Evolutionary conservation across 2,888 invertebrate species (phyloP).

Genomic region (Polyommatus iphigenia): DNA sequence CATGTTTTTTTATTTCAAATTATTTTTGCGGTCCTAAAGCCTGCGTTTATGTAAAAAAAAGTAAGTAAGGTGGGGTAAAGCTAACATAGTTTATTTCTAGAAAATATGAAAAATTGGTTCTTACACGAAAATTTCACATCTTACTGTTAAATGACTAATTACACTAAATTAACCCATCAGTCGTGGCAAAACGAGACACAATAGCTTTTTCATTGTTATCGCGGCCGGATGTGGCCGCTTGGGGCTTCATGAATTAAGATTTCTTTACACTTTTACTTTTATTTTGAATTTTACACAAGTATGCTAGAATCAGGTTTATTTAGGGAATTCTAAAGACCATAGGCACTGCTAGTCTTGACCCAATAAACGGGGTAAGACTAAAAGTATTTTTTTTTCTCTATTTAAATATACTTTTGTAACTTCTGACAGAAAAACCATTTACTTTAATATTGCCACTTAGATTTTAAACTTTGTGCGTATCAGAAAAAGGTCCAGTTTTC

Average conservation of each 20-base stretch:
- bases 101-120: neutral
- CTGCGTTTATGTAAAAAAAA: too few relatives aligned
- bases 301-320: neutral
- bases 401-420: constrained; percentile 16
- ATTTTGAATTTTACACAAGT: neutral
- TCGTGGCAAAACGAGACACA: too few relatives aligned
- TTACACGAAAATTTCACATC: neutral
- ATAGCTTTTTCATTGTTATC: too few relatives aligned
- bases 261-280: neutral
- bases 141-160: neutral
- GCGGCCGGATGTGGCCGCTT: too few relatives aligned
- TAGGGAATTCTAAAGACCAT: neutral
- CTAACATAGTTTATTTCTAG: neutral
- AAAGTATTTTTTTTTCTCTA: neutral
- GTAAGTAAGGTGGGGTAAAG: neutral
- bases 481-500: constrained; percentile 1
- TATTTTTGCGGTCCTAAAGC: too few relatives aligned
- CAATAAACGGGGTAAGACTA: neutral
- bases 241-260: too few relatives aligned
- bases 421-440: neutral
- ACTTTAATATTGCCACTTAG: constrained; percentile 9
- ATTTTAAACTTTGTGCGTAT: neutral
- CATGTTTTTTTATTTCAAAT: too few relatives aligned
- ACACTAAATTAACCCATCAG: too few relatives aligned
- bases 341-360: constrained; percentile 11